Conservation (phyloP, 2,888 invertebrate species). For the Standfussiana lucernea region DNA sequence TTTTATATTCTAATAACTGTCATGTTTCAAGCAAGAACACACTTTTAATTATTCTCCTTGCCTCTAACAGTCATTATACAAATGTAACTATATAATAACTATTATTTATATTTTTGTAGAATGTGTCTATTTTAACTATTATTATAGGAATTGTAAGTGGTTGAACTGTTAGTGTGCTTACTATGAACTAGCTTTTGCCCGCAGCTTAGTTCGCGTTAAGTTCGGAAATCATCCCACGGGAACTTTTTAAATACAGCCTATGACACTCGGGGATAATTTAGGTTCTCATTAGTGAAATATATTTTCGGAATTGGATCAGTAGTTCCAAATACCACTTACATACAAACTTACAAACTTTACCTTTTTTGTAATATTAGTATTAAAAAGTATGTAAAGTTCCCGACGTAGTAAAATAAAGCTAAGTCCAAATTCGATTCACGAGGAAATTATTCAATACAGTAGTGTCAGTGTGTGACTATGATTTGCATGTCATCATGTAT, state of each 20-base stretch:
- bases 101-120: not conserved
- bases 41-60: not conserved
- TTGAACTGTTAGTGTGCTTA: not conserved
- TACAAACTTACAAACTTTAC: not conserved
- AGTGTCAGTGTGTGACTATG: not conserved
- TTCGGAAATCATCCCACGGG: not conserved
- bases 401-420: not conserved
- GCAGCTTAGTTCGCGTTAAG: not conserved
- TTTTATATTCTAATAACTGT: not conserved
- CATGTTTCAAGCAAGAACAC: not conserved
- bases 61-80: not conserved
- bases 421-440: not conserved
- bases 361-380: not conserved
- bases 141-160: not conserved
- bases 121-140: not conserved
- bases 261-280: not conserved
- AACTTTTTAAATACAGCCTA: not conserved
- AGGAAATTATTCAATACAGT: not conserved
- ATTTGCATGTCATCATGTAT: conserved; percentile 4
- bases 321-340: not conserved
- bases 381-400: not conserved
- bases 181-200: not conserved
- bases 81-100: not conserved
- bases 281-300: too few relatives aligned
- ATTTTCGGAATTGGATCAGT: not conserved